A percentile compares a stretch with the other conserved stretches of the same genome.
Conservation (phyloP, 2,888 invertebrate genomes). For the Sepioteuthis lessoniana region DNA sequence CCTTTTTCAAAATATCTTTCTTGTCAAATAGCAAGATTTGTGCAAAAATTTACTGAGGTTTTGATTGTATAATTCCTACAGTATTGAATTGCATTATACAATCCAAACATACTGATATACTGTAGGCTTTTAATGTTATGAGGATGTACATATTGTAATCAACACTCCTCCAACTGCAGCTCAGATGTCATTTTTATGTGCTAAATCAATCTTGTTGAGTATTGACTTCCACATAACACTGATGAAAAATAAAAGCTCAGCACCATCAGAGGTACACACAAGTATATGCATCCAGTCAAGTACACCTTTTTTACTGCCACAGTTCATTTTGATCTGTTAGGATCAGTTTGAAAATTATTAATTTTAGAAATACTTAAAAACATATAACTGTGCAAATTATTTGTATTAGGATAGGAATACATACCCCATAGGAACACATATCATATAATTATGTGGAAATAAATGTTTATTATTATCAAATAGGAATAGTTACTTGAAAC, state of each 20-base stretch:
- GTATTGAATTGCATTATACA: not conserved
- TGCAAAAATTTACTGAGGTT: not conserved
- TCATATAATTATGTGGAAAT: no score
- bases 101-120: not conserved
- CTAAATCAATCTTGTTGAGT: not conserved
- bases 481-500: no score
- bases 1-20: not conserved
- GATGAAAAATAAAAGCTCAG: not conserved
- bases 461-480: no score
- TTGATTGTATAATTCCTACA: not conserved
- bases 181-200: not conserved
- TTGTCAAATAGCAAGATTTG: not conserved
- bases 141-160: not conserved
- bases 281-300: no score
- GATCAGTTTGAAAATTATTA: no score
- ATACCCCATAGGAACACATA: no score
- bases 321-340: no score
- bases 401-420: no score
- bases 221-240: not conserved
- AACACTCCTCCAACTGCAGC: not conserved
- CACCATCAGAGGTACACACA: not conserved
- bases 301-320: no score
- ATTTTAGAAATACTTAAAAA: no score
- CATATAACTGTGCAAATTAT: no score
- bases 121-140: not conserved